Evolutionary conservation across 1,140 invertebrate genomes (phyloP), one percentile per base, ranked within the genome.

Genomic region (Rhagoletis pomonella): DNA sequence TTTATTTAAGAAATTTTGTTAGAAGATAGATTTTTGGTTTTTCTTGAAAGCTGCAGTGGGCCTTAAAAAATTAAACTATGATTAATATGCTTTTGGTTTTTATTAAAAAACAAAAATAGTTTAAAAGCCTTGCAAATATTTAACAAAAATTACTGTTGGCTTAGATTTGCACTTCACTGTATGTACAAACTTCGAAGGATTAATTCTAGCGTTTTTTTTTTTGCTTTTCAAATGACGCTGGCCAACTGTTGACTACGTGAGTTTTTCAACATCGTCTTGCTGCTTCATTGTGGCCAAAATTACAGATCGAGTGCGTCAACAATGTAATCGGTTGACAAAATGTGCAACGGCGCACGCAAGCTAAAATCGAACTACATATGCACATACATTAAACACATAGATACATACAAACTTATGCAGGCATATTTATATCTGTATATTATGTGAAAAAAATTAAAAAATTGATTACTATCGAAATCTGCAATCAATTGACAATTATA

Each of bases 261-360:
- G 73, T 81, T 29, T 81, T 81, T n/a, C 47, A 81, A 7, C 44
- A 47, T 81, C 73, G 4, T 47, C 19, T 17, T 5, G 73, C 17
- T 3, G 73, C 47, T 47, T 55, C 44, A 55, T n/a, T n/a, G 69
- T n/a, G 69, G 50, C 4, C 69, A 39, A 77, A 10, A 39, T 69
- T 14, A 69, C 19, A 39, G n/a, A 50, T 17, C 19, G 55, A 81
- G 9, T 81, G 73, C n/a, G 47, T 17, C 47, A 47, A 2, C 47
- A 55, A 9, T 81, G 73, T 17, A 81, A 81, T 0, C 7, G 29
- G 29, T 29, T 0, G 47, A 42, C 44, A 42, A 81, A 29, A 55
- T 81, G 73, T 9, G 73, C 73, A 50, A 81, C 17, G 73, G 73
- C 42, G 44, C 73, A 81, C 73, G 47, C 47, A 81, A 55, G 10